Evolutionary conservation across 2,797 vertebrate species (phyloP).

Genomic region (Chloroceryle amazona): DNA sequence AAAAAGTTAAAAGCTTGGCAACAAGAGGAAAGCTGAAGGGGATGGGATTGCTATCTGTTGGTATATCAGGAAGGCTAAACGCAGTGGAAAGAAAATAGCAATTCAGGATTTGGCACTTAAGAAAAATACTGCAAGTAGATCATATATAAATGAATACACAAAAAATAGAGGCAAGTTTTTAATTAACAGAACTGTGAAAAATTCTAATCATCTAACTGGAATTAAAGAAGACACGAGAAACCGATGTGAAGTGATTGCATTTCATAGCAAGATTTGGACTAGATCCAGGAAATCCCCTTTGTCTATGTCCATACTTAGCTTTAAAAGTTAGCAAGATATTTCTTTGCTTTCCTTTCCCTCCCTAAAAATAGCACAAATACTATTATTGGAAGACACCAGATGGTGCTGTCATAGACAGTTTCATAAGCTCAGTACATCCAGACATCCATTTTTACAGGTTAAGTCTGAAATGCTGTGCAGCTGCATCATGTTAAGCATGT

Average conservation of each 20-base stretch:
- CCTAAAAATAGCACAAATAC: background rate
- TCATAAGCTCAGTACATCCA: background rate
- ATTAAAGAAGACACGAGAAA: background rate
- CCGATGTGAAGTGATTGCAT: background rate
- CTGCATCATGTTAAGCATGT: background rate
- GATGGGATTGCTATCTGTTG: background rate
- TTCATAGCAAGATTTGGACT: background rate
- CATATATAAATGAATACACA: background rate
- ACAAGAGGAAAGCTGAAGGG: fast-evolving
- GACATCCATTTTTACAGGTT: background rate
- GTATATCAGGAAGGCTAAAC: background rate
- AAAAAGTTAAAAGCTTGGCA: background rate
- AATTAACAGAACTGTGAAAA: background rate
- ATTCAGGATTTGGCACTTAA: background rate
- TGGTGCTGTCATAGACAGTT: background rate
- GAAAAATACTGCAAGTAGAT: background rate
- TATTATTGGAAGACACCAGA: background rate
- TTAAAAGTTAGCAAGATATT: background rate
- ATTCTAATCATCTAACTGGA: background rate
- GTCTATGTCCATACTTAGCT: background rate
- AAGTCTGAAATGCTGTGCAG: background rate
- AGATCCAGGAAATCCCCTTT: background rate
- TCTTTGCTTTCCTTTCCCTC: background rate
- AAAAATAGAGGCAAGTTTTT: background rate
- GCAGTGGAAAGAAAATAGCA: background rate